Base-by-base conservation (phyloP, 1,140 invertebrate genomes). In the Apis laboriosa region DNA sequence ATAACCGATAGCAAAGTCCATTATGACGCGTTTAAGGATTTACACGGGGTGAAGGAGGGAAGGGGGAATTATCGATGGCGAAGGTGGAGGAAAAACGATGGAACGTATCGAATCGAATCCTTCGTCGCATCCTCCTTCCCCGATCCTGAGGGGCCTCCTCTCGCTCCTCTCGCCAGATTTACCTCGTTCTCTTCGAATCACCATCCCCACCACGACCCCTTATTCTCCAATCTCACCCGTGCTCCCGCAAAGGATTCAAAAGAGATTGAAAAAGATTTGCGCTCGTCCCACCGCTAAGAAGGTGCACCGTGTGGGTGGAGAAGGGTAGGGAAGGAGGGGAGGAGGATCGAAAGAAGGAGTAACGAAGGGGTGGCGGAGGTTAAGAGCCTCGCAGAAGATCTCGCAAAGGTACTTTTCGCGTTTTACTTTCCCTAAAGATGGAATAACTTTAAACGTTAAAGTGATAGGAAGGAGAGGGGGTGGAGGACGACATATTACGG, bases 251-350 rank as follows among this genome's bases (percentile, higher is more conserved):
- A 89, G 87, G 88, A 89, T 89, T 89, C 87, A 84, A 84, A 87
- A 89, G 85, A 89, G 88, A 89, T 89, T 87, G 88, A 89, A 84
- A 89, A 89, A 89, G 87, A 89, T 89, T 89, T 89, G 88, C 85
- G 34, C 34, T 83, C 80, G 88, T 72, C 60, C 81, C 55, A 79
- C 70, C 72, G 68, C 63, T 74, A 80, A 76, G 78, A 73, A 86
- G 84, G 64, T 82, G 60, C 72, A 63, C 2, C 34, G 4, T 0
- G 34, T 34, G 34, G 34, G 34, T 34, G 34, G 34, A 34, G 34
- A 4, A 24, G 24, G 24, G 24, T 24, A 24, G 34, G 34, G 5
- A 43, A 43, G 5, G 34, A 51, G 51, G 17, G 19, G 43, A 24
- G 12, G 2, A 0, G 28, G 58, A 24, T 64, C 17, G 56, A 28